Conservation (phyloP, 2,888 invertebrate species). For the Drosophila austrosaltans region DNA sequence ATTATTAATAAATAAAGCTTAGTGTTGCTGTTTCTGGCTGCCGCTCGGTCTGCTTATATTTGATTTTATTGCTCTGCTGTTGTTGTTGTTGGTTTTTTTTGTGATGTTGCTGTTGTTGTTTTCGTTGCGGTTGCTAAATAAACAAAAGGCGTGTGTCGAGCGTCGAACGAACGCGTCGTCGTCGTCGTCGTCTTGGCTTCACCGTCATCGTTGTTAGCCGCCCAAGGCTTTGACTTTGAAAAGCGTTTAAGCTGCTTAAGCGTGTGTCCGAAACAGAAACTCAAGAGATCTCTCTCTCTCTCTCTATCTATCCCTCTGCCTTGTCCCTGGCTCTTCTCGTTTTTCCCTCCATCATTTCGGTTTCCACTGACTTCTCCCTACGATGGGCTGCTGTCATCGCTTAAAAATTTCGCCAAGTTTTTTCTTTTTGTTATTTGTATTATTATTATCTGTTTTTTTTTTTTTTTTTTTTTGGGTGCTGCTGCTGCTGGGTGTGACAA, state of each 20-base stretch:
- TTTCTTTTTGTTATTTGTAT: constrained; percentile 55
- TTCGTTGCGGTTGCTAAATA: constrained; percentile 55
- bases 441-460: constrained; percentile 52
- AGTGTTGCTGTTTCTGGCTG: constrained; percentile 52
- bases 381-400: constrained; percentile 73
- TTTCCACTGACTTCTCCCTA: constrained; percentile 11
- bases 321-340: neutral
- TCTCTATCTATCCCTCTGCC: constrained; percentile 15
- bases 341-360: neutral
- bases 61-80: constrained; percentile 57
- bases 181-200: neutral
- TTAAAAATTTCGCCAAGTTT: constrained; percentile 70
- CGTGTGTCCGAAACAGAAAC: constrained; percentile 28
- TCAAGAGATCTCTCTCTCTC: constrained; percentile 37
- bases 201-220: constrained; percentile 35
- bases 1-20: constrained; percentile 75
- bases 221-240: constrained; percentile 78
- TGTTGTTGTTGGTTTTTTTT: constrained; percentile 38
- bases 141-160: constrained; percentile 79
- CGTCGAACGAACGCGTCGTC: constrained; percentile 42
- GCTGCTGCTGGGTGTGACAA: constrained; percentile 74
- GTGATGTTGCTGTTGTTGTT: constrained; percentile 41
- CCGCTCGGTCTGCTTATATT: constrained; percentile 70
- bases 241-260: constrained; percentile 72
- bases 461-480: constrained; percentile 56